Conservation (phyloP, 2,113 vertebrate genomes). For the Micronycteris hirsuta region DNA sequence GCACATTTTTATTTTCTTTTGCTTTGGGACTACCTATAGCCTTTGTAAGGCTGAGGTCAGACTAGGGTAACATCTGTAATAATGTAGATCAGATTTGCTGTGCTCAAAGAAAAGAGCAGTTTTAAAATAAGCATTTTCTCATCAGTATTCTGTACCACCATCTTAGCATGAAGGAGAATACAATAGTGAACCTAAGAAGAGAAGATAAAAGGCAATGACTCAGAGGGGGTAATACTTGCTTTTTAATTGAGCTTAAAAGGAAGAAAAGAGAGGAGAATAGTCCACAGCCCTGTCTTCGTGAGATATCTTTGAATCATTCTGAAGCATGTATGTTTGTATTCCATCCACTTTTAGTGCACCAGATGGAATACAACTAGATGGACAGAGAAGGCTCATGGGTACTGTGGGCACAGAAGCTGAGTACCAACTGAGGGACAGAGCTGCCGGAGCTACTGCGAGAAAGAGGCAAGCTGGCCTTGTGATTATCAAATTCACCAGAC, state of each 20-base stretch:
- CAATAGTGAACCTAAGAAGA: slow-evolving; percentile 73
- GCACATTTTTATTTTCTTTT: background rate
- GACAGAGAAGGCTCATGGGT: background rate
- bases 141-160: slow-evolving; percentile 71
- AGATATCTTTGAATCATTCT: slow-evolving; percentile 60
- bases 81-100: slow-evolving; percentile 21
- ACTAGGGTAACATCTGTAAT: slow-evolving; percentile 23
- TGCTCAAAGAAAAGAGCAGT: slow-evolving; percentile 56
- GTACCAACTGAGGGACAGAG: background rate
- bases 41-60: background rate
- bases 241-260: slow-evolving; percentile 74
- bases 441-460: background rate
- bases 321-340: background rate
- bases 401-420: background rate
- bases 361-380: background rate
- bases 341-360: background rate
- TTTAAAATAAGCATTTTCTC: slow-evolving; percentile 71
- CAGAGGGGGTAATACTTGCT: slow-evolving; percentile 55
- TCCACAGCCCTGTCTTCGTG: slow-evolving; percentile 57
- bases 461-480: background rate
- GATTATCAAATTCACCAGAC: background rate
- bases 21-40: background rate
- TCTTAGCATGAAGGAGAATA: slow-evolving; percentile 58
- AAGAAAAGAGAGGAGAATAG: slow-evolving; percentile 39
- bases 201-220: slow-evolving; percentile 71